phyloP scores from a whole-genome alignment of 2,113 vertebrate genomes.

The Hyperopisus bebe region DNA sequence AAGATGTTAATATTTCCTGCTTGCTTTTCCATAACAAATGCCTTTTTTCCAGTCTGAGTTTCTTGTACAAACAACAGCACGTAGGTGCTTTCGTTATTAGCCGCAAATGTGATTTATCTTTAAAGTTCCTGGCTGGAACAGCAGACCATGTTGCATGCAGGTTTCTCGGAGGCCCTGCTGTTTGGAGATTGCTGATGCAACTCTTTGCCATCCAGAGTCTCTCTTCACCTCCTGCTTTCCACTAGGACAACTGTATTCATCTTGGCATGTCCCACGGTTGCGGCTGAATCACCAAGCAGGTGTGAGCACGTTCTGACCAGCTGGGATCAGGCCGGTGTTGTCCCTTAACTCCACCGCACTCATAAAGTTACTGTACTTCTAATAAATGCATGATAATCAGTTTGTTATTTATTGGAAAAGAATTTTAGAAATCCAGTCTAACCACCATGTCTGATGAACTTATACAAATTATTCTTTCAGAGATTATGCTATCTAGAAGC shows the following conservation, averaged over 20 bases:
- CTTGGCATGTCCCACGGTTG: constrained; percentile 62
- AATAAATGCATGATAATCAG: constrained; percentile 46
- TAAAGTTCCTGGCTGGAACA: constrained; percentile 67
- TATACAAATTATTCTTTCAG: neutral
- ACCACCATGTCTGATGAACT: neutral
- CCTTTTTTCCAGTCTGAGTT: neutral
- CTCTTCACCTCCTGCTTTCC: constrained; percentile 64
- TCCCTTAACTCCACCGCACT: constrained; percentile 50
- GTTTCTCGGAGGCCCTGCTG: constrained; percentile 60
- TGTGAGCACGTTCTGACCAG: constrained; percentile 63
- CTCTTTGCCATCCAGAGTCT: constrained; percentile 70
- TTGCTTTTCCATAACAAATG: neutral
- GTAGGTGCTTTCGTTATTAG: constrained; percentile 57
- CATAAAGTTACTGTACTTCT: constrained; percentile 55
- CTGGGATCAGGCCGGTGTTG: constrained; percentile 56
- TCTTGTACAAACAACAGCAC: constrained; percentile 26
- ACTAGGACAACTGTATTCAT: constrained; percentile 65
- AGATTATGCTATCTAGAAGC: neutral
- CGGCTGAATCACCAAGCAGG: constrained; percentile 64
- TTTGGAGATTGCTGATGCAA: constrained; percentile 74
- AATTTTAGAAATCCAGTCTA: neutral
- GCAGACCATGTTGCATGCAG: constrained; percentile 50
- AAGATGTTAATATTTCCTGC: neutral
- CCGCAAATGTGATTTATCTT: constrained; percentile 53
- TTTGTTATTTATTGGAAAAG: constrained; percentile 2